Percentiles rank a stretch among this genome's conserved stretches.
Evolutionary conservation across 2,113 vertebrate genomes (phyloP).

Genomic region (Sphyrna mokarran): DNA sequence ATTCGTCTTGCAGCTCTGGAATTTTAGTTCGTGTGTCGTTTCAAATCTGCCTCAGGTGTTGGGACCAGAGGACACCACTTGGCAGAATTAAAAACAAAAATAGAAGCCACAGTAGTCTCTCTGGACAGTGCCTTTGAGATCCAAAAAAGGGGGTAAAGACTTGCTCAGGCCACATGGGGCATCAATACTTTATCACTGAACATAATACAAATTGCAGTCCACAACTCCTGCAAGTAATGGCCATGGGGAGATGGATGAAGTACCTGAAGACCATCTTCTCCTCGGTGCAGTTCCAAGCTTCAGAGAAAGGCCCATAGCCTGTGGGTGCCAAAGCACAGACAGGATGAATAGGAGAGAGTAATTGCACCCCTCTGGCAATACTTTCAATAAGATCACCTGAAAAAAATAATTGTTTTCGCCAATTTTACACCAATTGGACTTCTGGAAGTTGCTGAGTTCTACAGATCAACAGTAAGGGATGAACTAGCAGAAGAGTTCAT

Average conservation of each 20-base stretch:
- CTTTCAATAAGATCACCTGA: background rate
- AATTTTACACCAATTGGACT: background rate
- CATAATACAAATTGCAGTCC: background rate
- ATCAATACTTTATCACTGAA: background rate
- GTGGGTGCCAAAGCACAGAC: background rate
- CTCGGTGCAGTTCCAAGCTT: background rate
- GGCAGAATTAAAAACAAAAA: background rate
- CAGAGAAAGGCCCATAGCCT: background rate
- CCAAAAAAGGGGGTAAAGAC: background rate
- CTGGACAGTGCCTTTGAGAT: background rate
- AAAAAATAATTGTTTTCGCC: background rate
- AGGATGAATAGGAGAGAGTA: background rate
- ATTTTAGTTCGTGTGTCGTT: background rate
- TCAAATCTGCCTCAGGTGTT: background rate
- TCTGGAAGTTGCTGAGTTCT: too few relatives aligned
- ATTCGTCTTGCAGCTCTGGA: background rate
- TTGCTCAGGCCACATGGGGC: background rate
- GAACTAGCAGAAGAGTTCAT: too few relatives aligned
- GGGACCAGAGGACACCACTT: background rate
- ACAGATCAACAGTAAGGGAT: too few relatives aligned
- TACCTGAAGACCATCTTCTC: background rate
- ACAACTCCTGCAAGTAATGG: background rate
- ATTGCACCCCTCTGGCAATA: background rate
- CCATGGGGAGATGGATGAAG: background rate
- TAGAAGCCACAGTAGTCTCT: background rate